Base-by-base conservation (phyloP, 2,113 vertebrate genomes). In the Diadophis punctatus region DNA sequence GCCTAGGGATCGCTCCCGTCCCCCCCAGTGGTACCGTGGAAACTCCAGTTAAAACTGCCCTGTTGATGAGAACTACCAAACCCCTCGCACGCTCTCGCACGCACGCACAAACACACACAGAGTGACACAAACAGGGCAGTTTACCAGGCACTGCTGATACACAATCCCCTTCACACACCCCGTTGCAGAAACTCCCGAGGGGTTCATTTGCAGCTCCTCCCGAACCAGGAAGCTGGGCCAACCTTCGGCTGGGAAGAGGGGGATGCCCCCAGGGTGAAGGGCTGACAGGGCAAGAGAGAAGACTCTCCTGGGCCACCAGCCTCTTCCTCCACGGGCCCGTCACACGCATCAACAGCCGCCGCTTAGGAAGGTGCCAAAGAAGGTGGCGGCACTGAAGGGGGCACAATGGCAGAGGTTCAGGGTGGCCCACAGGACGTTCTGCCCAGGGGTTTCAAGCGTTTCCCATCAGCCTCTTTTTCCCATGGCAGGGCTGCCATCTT, bases 21-120 rank as follows among this genome's bases (percentile, higher is more conserved):
- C 87, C 92, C 91, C 94, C 93, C 58, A 93, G 90, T 63, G 93
- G 94, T 95, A 95, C 94, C 94, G 34, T 95, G 89, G 93, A 92
- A 90, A 93, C 68, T 93, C 93, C 91, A 87, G 94, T 91, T 94
- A 80, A 52, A 93, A 91, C 86, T 60, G 80, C 91, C 46, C 91
- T 43, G 34, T 25, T 48, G 4, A 63, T 22, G 46, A 43, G 85
- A n/a, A 74, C 0, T 6, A 2, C 43, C 0, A 4, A 8, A 87
- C 34, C 55, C 18, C 25, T 4, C 16, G 0, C 56, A 22, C 87
- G 18, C 11, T 0, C 0, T 12, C 52, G 20, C 56, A 6, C 60
- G n/a, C 87, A 68, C 68, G 12, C 43, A 39, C 18, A 80, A 22
- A 9, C 52, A 68, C 46, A 68, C 49, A 48, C 56, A 52, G 34